Base-by-base conservation (phyloP, 2,888 invertebrate species). In the Lithophane ornitopus region DNA sequence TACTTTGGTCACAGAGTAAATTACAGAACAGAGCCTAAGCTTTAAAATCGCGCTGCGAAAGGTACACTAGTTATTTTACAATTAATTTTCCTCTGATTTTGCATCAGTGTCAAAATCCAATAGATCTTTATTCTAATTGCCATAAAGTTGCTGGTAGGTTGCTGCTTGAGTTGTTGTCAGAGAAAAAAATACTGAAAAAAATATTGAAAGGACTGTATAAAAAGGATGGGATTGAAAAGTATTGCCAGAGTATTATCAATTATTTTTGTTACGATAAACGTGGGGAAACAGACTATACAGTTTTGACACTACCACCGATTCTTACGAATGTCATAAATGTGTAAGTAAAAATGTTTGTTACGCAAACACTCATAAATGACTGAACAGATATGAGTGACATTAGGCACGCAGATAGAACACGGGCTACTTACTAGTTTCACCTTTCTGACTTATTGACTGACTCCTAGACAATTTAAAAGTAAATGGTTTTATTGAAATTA, bases 1-100 rank as follows among this genome's bases (percentile, higher is more conserved):
- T 73, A 41, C 41, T 67, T 28, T 19, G 46, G 34, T n/a, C n/a
- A 65, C 8, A 34, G 68, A 77, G 46, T 69, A 82, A 44, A 44
- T 34, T 41, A 41, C 28, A n/a, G 14, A 19, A 68, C 58, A 65
- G 78, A 81, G 39, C 22, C n/a, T 0, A 61, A 19, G 1, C 3
- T 34, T 56, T 46, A 28, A 0, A 12, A 46, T 19, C 16, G 7
- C 1, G 2, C 16, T 28, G 28, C 12, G 66, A 8, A 34, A 12
- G 28, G 12, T 39, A 12, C 46, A 26, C 34, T n/a, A 39, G 61
- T 39, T n/a, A 8, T 39, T 62, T 62, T 14, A 49, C 8, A n/a
- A 8, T n/a, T 56, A 26, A 9, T n/a, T 62, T n/a, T 3, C 4
- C 9, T 14, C 8, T 9, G 9, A 41, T 62, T 34, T 61, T 62